Percentiles rank a stretch among this genome's conserved stretches.
phyloP scores from a whole-genome alignment of 2,113 vertebrate species.

The Gallinago undulata region DNA sequence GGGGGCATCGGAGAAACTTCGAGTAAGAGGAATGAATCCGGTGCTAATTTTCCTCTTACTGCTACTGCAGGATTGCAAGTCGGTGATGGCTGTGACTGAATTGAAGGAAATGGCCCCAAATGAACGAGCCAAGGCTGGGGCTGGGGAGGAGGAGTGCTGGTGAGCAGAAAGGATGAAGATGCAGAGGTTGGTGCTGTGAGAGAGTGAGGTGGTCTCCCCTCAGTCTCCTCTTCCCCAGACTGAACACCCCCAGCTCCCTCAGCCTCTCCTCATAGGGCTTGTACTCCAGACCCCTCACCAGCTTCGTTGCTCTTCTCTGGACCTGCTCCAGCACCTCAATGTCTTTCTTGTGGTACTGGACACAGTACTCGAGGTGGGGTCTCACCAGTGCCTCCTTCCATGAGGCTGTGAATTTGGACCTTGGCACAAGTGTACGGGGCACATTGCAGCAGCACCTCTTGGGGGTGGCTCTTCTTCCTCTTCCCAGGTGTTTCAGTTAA shows the following conservation, averaged over 20 bases:
- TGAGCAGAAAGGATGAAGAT: neutral
- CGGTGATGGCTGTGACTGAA: neutral
- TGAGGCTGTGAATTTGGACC: neutral
- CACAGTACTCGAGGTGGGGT: too few species aligned
- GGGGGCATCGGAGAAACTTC: neutral
- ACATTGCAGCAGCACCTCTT: neutral
- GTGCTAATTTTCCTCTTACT: neutral
- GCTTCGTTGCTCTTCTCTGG: too few species aligned
- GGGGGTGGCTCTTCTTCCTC: neutral
- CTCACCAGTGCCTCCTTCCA: too few species aligned
- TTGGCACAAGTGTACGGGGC: fast-evolving
- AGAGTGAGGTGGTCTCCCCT: too few species aligned
- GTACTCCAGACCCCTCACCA: too few species aligned
- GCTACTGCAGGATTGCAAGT: neutral
- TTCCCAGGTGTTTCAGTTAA: neutral
- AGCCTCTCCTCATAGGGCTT: too few species aligned
- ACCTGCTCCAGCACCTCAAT: too few species aligned
- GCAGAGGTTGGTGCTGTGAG: too few species aligned
- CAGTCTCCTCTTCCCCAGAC: too few species aligned
- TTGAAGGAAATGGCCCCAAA: neutral
- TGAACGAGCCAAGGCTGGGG: neutral
- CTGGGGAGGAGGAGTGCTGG: neutral
- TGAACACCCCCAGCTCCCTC: too few species aligned
- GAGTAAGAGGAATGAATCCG: neutral
- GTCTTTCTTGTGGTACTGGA: too few species aligned